A percentile compares a stretch with the other conserved stretches of the same genome.
These are phyloP conservation scores for Crossaster papposus DNA, from an alignment of 53 echinoderm and acorn worm genomes.

Conservation along the genomic window DNA sequence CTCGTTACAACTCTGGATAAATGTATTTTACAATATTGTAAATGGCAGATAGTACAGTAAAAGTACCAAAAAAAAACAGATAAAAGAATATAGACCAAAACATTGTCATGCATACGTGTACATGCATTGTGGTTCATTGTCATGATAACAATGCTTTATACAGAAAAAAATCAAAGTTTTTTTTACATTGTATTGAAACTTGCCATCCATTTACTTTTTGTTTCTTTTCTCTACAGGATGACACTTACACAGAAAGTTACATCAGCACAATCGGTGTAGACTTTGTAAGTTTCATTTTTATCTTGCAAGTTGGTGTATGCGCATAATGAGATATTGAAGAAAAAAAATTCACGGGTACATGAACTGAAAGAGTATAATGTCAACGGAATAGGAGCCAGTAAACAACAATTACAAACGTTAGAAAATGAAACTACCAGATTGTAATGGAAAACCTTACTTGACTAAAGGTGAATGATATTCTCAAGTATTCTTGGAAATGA, in stretches of 20 bases:
- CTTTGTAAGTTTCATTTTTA: conserved; percentile 88
- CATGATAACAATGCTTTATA: not conserved
- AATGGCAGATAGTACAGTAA: too few species aligned
- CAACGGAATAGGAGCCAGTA: too few species aligned
- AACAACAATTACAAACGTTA: too few species aligned
- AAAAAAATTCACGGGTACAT: too few species aligned
- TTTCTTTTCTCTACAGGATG: conserved; percentile 75
- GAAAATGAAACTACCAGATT: too few species aligned
- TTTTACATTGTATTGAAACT: not conserved
- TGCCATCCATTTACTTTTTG: conserved; percentile 27
- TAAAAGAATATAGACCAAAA: not conserved
- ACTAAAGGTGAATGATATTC: too few species aligned
- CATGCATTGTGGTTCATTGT: too few species aligned
- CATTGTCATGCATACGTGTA: not conserved
- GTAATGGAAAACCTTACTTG: too few species aligned
- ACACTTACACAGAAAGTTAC: conserved; percentile 99
- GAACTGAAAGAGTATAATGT: too few species aligned
- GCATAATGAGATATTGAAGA: not conserved
- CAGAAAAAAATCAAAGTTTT: not conserved
- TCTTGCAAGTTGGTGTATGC: not conserved
- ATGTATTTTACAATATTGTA: too few species aligned
- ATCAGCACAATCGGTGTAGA: conserved; percentile 99
- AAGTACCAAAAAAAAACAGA: not conserved
- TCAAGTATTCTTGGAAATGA: too few species aligned
- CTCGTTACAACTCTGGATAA: too few species aligned